These are phyloP conservation scores for Chironomus riparius DNA, from an alignment of 2,888 invertebrate species.

Conservation along the genomic window DNA sequence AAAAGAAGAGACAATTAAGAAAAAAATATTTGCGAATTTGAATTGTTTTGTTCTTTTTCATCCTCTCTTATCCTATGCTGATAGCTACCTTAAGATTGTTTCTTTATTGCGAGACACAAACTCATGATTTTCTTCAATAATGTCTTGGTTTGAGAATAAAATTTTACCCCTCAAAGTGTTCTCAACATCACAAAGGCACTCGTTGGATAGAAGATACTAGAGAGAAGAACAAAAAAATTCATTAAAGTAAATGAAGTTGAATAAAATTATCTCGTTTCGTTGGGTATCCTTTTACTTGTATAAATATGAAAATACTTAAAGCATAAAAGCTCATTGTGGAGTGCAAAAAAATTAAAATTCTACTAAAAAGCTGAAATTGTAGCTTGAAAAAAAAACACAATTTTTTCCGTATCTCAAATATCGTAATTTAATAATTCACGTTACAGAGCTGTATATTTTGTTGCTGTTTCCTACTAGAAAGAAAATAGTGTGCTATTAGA, in stretches of 20 bases:
- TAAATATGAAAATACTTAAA: background rate
- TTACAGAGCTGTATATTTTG: too few species aligned
- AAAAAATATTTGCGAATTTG: background rate
- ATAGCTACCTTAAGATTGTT: background rate
- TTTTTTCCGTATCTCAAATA: too few species aligned
- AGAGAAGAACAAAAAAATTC: background rate
- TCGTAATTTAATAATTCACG: too few species aligned
- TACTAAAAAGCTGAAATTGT: background rate
- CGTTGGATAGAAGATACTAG: background rate
- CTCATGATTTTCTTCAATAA: conserved; percentile 1
- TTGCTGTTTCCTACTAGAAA: too few species aligned
- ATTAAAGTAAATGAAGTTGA: background rate
- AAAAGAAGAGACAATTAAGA: background rate
- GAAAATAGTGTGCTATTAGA: too few species aligned
- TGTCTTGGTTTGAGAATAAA: conserved; percentile 16
- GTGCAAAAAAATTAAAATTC: background rate
- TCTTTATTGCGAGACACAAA: background rate
- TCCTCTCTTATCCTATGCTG: background rate
- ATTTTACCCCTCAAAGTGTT: background rate
- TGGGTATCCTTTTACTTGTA: background rate
- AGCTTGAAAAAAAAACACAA: background rate
- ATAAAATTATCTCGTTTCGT: background rate
- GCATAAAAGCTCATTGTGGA: background rate
- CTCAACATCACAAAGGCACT: background rate
- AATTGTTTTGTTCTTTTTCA: background rate